Conservation (phyloP, 2,113 vertebrate species). For the Helogale parvula region DNA sequence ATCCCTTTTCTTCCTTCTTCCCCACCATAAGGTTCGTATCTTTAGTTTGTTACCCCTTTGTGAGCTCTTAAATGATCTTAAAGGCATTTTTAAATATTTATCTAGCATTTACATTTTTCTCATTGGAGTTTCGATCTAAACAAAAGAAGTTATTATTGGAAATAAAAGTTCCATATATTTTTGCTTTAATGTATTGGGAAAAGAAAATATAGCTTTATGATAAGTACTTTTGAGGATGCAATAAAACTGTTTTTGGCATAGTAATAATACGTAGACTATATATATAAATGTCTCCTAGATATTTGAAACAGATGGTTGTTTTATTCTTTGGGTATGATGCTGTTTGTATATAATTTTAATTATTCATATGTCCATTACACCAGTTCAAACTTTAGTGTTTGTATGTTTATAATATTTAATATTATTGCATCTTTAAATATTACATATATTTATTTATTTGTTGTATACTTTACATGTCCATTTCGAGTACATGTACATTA, state of each 20-base stretch:
- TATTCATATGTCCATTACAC: background rate
- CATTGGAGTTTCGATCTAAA: background rate
- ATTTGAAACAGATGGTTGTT: background rate
- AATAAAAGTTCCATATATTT: background rate
- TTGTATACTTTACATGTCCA: background rate
- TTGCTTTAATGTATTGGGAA: background rate
- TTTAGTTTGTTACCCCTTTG: background rate
- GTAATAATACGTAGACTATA: background rate
- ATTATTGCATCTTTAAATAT: background rate
- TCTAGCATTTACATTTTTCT: slow-evolving; percentile 2
- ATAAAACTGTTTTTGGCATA: background rate
- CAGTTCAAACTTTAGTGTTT: background rate
- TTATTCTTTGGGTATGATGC: background rate
- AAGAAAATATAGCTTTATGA: background rate
- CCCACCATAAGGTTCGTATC: background rate
- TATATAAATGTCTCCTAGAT: background rate
- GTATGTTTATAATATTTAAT: background rate
- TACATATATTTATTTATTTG: background rate
- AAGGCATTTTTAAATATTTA: slow-evolving; percentile 28
- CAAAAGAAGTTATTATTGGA: background rate
- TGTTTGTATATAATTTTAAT: background rate
- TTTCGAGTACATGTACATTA: background rate
- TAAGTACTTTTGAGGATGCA: background rate
- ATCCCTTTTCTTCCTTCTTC: background rate
- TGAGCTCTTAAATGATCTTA: background rate